phyloP scores from a whole-genome alignment of 2,113 vertebrate genomes.

The Plotosus lineatus region DNA sequence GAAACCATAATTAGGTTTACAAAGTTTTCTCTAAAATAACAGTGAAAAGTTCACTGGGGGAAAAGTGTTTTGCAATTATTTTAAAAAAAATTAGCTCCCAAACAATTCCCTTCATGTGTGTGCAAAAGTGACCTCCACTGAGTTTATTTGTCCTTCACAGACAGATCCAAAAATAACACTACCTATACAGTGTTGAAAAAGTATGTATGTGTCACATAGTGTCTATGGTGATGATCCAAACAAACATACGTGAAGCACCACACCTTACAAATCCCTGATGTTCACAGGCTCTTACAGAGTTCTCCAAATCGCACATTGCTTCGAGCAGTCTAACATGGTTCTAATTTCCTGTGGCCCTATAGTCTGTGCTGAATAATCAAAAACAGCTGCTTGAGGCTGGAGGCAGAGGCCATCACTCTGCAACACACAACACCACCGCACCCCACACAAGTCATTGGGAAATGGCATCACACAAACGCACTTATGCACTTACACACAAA shows the following conservation, averaged over 20 bases:
- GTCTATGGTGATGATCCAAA: conserved; percentile 39
- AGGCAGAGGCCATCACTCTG: neutral
- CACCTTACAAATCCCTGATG: conserved; percentile 31
- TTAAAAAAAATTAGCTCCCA: neutral
- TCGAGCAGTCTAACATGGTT: conserved; percentile 37
- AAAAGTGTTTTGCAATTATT: neutral
- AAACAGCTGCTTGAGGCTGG: conserved; percentile 32
- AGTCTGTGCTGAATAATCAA: conserved; percentile 22
- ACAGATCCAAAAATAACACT: neutral
- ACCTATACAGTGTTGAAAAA: neutral
- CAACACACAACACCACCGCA: conserved; percentile 4
- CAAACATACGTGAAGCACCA: conserved; percentile 29
- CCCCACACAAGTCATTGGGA: neutral
- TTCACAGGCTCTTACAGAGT: conserved; percentile 15
- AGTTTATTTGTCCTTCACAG: neutral
- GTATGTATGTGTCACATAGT: conserved; percentile 29
- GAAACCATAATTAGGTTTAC: neutral
- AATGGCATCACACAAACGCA: neutral
- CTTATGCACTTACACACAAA: neutral
- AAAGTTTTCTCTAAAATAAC: neutral
- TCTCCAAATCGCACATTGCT: conserved; percentile 15
- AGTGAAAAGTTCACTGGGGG: neutral
- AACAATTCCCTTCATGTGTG: neutral
- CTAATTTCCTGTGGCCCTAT: conserved; percentile 40
- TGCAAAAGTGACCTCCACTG: neutral